Evolutionary conservation across 2,888 invertebrate genomes (phyloP), one percentile per base, ranked within the genome.

Genomic region (Prenolepis imparis): DNA sequence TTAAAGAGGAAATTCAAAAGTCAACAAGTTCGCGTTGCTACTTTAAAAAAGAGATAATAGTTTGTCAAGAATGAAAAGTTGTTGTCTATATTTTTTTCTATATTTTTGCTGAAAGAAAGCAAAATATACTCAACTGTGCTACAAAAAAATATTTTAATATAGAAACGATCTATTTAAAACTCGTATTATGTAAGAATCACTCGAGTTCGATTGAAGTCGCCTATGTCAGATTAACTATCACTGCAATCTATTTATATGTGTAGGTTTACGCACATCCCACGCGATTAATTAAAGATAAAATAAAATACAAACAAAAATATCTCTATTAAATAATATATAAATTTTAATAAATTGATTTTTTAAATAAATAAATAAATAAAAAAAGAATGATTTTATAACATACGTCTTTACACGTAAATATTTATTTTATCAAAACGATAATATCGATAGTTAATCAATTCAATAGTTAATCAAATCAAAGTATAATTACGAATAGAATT

Each of bases 111-210:
- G 24, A 66, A n/a, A 36, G 41, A 63, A 15, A 36, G 48, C 15
- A 39, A 44, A 55, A 86, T 86, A 78, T 77, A 83, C 83, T 83
- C 57, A 21, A 39, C 18, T 18, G 64, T 21, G 11, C 24, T 73
- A 12, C 52, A 39, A 39, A 73, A 28, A 28, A 15, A 73, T 41
- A 59, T 61, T 61, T 73, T 73, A 41, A 73, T 28, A 73, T 28
- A 73, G 41, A 12, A 57, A 8, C 39, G 9, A 41, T 73, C 39
- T 36, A 61, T 57, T 41, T 59, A 41, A 12, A 73, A 59, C 41
- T 59, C 9, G n/a, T 36, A 59, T 57, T 73, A 64, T 64, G 63
- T 74, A 64, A 48, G 52, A 52, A 15, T 21, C 74, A 32, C 44
- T 52, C n/a, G 52, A n/a, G 32, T 64, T 74, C 32, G 64, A 74